Evolutionary conservation across 2,113 vertebrate species (phyloP).

Genomic region (Excalfactoria chinensis): DNA sequence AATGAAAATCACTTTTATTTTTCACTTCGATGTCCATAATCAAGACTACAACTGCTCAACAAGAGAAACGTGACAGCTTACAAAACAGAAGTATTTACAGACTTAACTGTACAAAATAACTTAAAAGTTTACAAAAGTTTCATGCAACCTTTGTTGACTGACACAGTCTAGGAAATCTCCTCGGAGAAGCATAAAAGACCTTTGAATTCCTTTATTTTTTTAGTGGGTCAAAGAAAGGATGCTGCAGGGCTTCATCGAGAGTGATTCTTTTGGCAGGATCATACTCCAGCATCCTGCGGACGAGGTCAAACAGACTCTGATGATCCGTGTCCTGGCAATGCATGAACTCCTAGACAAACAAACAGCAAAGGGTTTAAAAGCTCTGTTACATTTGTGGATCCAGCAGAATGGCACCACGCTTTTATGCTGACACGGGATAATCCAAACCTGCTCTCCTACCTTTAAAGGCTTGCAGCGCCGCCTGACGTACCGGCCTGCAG

Average conservation of each 20-base stretch:
- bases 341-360: conserved; percentile 88
- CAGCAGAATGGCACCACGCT: too few relatives aligned
- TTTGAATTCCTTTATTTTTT: conserved; percentile 76
- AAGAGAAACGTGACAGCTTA: conserved; percentile 75
- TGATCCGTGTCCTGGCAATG: conserved; percentile 86
- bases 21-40: conserved; percentile 68
- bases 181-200: conserved; percentile 79
- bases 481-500: conserved; percentile 89
- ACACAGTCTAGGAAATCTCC: conserved; percentile 90
- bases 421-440: not conserved
- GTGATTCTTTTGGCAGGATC: conserved; percentile 91
- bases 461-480: conserved; percentile 93
- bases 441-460: conserved; percentile 70
- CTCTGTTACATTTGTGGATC: not conserved
- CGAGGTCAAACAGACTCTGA: conserved; percentile 90
- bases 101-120: conserved; percentile 84
- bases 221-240: conserved; percentile 88
- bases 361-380: not conserved
- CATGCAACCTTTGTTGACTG: conserved; percentile 84
- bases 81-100: conserved; percentile 81
- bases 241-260: conserved; percentile 90
- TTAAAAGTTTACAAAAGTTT: conserved; percentile 83
- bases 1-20: conserved; percentile 77
- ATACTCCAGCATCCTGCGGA: conserved; percentile 93
- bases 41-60: conserved; percentile 74